phyloP scores from a whole-genome alignment of 2,797 vertebrate species.

The Xenopus petersii region DNA sequence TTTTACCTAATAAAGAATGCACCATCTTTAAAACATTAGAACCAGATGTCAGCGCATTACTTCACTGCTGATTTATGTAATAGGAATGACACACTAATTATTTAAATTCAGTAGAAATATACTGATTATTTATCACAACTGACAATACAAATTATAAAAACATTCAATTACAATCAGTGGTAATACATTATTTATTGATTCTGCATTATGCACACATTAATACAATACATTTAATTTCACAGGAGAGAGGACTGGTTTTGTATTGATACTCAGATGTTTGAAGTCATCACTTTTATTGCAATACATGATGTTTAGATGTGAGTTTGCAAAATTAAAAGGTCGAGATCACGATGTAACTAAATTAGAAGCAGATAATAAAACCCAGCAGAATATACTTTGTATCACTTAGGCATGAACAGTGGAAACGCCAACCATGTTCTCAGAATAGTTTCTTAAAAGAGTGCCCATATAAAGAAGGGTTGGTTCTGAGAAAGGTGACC shows the following conservation, averaged over 20 bases:
- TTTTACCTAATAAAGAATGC: slow-evolving; percentile 63
- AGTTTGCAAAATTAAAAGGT: slow-evolving; percentile 7
- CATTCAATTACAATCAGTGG: slow-evolving; percentile 77
- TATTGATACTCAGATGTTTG: slow-evolving; percentile 59
- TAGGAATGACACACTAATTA: slow-evolving; percentile 76
- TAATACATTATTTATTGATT: slow-evolving; percentile 85
- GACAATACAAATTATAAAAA: slow-evolving; percentile 80
- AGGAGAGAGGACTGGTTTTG: slow-evolving; percentile 62
- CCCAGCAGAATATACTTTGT: neutral
- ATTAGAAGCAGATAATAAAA: slow-evolving; percentile 6
- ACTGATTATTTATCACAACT: slow-evolving; percentile 79
- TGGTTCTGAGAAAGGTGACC: no score
- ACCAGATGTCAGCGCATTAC: slow-evolving; percentile 71
- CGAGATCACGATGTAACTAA: neutral
- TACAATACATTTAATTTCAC: slow-evolving; percentile 72
- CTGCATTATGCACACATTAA: slow-evolving; percentile 71
- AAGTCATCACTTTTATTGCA: slow-evolving; percentile 58
- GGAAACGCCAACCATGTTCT: neutral
- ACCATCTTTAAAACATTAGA: slow-evolving; percentile 67
- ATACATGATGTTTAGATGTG: slow-evolving; percentile 10
- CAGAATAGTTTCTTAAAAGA: neutral
- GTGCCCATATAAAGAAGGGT: no score
- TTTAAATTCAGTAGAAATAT: slow-evolving; percentile 77
- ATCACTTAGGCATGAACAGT: neutral
- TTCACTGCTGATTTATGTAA: slow-evolving; percentile 74